Percentiles rank a stretch among this genome's conserved stretches.
Evolutionary conservation across 1,140 invertebrate genomes (phyloP).

Genomic region (Nasonia vitripennis): DNA sequence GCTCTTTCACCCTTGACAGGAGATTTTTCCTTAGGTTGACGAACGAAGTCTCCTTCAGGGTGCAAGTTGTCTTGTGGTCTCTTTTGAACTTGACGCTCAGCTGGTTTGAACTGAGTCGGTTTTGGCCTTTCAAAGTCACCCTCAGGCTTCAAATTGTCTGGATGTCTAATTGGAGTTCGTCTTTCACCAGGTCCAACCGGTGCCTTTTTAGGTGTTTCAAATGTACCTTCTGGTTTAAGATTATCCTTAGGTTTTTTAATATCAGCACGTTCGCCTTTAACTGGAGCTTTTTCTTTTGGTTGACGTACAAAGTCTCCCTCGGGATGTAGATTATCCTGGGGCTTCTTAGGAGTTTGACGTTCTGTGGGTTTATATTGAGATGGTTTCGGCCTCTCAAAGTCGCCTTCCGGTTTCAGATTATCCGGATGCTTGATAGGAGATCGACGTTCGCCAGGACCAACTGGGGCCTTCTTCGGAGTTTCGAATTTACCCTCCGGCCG

Average conservation of each 20-base stretch:
- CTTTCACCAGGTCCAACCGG: conserved; percentile 76
- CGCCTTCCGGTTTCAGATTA: conserved; percentile 76
- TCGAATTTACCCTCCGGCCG: conserved; percentile 67
- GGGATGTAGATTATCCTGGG: conserved; percentile 74
- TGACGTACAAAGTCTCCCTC: conserved; percentile 78
- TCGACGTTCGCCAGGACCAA: conserved; percentile 67
- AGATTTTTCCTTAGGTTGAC: conserved; percentile 70
- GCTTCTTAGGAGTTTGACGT: conserved; percentile 70
- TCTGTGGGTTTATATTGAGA: conserved; percentile 69
- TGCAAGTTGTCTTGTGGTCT: conserved; percentile 66
- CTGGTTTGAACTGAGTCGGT: conserved; percentile 74
- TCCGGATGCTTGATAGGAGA: conserved; percentile 64
- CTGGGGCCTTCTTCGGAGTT: conserved; percentile 73
- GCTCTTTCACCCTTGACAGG: conserved; percentile 71
- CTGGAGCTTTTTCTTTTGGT: conserved; percentile 63
- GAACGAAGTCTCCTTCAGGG: conserved; percentile 69
- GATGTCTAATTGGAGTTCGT: conserved; percentile 69
- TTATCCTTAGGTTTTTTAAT: conserved; percentile 75
- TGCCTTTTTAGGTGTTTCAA: conserved; percentile 72
- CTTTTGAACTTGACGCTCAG: conserved; percentile 73
- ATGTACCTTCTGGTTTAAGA: conserved; percentile 78
- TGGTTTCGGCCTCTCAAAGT: conserved; percentile 68
- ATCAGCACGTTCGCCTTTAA: conserved; percentile 75
- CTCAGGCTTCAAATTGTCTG: conserved; percentile 77
- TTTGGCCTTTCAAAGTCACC: conserved; percentile 77